phyloP scores from a whole-genome alignment of 2,113 vertebrate species.

The Perca flavescens region DNA sequence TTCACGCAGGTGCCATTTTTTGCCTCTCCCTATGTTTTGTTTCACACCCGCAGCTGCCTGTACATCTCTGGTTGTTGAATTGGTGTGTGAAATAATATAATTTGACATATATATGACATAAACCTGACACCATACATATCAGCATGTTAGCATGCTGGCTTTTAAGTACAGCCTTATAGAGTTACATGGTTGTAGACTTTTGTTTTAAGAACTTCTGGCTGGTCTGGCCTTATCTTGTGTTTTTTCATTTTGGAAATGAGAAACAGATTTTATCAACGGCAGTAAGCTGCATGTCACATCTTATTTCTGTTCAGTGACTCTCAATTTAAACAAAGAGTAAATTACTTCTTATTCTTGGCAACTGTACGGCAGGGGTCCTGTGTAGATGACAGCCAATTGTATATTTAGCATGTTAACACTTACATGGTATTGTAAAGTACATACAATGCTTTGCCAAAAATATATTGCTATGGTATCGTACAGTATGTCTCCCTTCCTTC shows the following conservation, averaged over 20 bases:
- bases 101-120: no score
- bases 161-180: not conserved
- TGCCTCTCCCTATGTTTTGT: no score
- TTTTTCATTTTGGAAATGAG: not conserved
- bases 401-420: slow-evolving; percentile 4
- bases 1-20: no score
- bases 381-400: not conserved
- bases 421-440: not conserved
- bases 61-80: no score
- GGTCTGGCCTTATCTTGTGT: not conserved
- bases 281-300: not conserved
- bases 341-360: not conserved
- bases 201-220: not conserved
- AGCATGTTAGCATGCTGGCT: not conserved
- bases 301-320: not conserved
- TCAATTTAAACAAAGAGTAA: not conserved
- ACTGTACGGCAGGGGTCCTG: not conserved
- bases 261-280: not conserved
- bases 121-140: no score
- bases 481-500: no score
- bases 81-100: no score
- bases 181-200: not conserved
- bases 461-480: not conserved
- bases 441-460: not conserved
- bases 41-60: no score